Percentiles rank a stretch among this genome's conserved stretches.
These are phyloP conservation scores for Astreopora myriophthalma DNA, from an alignment of 64 coral and sea anemone species.

Conservation along the genomic window DNA sequence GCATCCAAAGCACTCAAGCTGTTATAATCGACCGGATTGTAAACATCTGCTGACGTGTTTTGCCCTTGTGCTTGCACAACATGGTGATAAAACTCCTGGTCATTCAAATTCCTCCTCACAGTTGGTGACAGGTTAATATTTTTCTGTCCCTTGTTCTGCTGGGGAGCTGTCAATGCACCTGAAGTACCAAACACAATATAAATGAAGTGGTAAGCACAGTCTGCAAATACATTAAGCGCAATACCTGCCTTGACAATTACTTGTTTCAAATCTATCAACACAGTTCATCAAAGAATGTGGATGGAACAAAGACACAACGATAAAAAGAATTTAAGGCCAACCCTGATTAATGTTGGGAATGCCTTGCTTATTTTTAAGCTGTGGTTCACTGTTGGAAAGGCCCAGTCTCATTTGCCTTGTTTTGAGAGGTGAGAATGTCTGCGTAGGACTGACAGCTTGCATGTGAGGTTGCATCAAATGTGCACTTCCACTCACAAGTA, in stretches of 20 bases:
- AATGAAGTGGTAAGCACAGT: too few species aligned
- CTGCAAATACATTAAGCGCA: too few species aligned
- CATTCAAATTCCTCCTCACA: slow-evolving; percentile 57
- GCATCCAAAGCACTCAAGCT: slow-evolving; percentile 69
- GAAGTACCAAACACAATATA: not conserved
- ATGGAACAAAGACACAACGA: not conserved
- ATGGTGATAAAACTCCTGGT: slow-evolving; percentile 39
- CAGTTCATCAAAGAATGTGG: too few species aligned
- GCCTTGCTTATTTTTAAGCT: not conserved
- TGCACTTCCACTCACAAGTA: slow-evolving; percentile 49
- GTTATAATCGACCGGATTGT: slow-evolving; percentile 12
- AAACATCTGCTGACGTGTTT: not conserved
- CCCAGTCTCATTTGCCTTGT: slow-evolving; percentile 76
- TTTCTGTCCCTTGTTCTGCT: slow-evolving; percentile 19
- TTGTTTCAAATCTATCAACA: too few species aligned
- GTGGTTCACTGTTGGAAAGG: slow-evolving; percentile 56
- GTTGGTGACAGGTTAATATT: slow-evolving; percentile 45
- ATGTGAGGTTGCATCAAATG: slow-evolving; percentile 5
- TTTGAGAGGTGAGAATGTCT: slow-evolving; percentile 78
- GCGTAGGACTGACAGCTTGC: not conserved
- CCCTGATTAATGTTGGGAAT: slow-evolving; percentile 29
- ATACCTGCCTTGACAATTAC: too few species aligned
- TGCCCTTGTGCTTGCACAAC: not conserved
- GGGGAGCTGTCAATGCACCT: slow-evolving; percentile 50
- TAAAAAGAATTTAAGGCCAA: not conserved